phyloP scores from a whole-genome alignment of 2,888 invertebrate species.

The Chironomus tentans region DNA sequence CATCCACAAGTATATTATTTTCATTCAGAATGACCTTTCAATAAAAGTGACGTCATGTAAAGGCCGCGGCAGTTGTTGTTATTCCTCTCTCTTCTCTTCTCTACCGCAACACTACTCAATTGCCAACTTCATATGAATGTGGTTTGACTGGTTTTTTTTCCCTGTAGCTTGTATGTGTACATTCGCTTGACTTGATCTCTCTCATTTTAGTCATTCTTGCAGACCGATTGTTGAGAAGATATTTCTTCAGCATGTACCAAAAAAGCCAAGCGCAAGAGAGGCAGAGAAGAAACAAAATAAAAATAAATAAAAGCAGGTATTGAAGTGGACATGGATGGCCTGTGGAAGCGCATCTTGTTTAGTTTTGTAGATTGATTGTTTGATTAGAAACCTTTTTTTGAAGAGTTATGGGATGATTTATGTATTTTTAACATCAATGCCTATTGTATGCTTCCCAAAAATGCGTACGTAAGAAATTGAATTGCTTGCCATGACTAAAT shows the following conservation, averaged over 20 bases:
- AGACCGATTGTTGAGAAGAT: neutral
- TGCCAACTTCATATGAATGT: constrained; percentile 10
- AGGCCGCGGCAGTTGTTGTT: constrained; percentile 26
- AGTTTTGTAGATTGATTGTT: no score
- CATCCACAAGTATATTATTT: no score
- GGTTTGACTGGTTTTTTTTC: constrained; percentile 19
- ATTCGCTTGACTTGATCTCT: neutral
- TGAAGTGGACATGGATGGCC: no score
- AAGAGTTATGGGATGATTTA: no score
- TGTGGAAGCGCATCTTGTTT: no score
- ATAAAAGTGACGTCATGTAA: constrained; percentile 29
- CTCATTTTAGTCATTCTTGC: neutral
- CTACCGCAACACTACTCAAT: neutral
- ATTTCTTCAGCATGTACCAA: neutral
- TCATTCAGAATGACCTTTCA: constrained; percentile 29
- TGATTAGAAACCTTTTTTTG: no score
- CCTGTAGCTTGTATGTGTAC: neutral
- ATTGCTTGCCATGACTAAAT: no score
- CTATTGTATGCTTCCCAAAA: no score
- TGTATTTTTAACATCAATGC: no score
- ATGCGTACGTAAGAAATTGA: no score
- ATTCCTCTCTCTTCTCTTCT: neutral
- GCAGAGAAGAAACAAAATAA: neutral
- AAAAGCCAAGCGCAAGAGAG: neutral
- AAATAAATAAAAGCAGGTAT: no score